Percentiles rank a stretch among this genome's conserved stretches.
These are phyloP conservation scores for Melanotaenia maccullochi DNA, from an alignment of 2,797 vertebrate species.

Conservation along the genomic window DNA sequence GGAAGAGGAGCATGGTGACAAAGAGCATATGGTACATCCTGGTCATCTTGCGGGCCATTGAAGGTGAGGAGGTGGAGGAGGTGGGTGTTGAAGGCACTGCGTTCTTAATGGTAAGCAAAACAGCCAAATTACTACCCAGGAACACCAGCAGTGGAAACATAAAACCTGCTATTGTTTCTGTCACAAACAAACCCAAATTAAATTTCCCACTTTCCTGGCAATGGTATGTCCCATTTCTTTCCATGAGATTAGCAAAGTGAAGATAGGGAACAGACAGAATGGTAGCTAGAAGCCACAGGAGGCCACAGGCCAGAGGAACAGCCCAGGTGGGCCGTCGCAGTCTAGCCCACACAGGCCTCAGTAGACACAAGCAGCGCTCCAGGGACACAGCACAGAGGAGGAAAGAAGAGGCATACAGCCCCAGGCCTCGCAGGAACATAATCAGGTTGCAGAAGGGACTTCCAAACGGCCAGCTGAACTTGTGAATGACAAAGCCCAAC, in stretches of 20 bases:
- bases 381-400: conserved; percentile 82
- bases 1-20: conserved; percentile 84
- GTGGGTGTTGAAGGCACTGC: conserved; percentile 35
- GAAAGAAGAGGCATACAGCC: conserved; percentile 82
- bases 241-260: conserved; percentile 6
- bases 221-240: fast-evolving
- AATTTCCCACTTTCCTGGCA: conserved; percentile 56
- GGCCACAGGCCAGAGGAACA: conserved; percentile 76
- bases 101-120: conserved; percentile 68
- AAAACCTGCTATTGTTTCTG: conserved; percentile 80
- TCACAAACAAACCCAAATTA: conserved; percentile 62
- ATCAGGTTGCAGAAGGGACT: conserved; percentile 58
- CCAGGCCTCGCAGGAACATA: conserved; percentile 81
- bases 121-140: conserved; percentile 80
- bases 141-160: conserved; percentile 81
- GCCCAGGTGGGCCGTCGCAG: conserved; percentile 80
- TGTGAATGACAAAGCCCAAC: conserved; percentile 73
- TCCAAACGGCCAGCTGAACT: conserved; percentile 79
- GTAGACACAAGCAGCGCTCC: conserved; percentile 84
- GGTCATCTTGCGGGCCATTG: conserved; percentile 58
- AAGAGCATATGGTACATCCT: conserved; percentile 83
- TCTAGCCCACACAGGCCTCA: conserved; percentile 82
- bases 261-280: conserved; percentile 78
- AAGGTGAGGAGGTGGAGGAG: conserved; percentile 21
- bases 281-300: conserved; percentile 77